Percentiles rank a stretch among this genome's conserved stretches.
These are phyloP conservation scores for Andrena haemorrhoa DNA, from an alignment of 2,888 invertebrate genomes.

Conservation along the genomic window DNA sequence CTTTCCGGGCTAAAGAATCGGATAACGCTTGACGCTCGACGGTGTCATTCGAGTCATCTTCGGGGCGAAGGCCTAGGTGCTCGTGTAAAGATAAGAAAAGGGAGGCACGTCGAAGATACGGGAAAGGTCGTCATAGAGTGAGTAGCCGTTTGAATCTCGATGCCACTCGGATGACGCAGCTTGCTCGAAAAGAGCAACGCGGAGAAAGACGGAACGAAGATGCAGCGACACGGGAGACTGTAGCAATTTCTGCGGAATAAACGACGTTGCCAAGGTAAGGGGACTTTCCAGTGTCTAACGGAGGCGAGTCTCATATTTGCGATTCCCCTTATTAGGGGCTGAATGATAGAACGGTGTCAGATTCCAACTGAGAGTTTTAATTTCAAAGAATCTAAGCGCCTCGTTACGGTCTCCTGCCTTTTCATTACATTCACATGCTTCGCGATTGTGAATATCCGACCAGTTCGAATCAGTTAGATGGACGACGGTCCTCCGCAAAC, in stretches of 20 bases:
- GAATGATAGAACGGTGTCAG: conserved; percentile 21
- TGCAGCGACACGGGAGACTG: neutral
- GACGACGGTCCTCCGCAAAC: neutral
- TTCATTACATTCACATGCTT: neutral
- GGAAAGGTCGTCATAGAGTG: conserved; percentile 1
- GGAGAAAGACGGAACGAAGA: neutral
- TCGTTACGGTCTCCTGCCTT: neutral
- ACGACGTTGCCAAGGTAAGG: conserved; percentile 22
- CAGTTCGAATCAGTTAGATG: neutral
- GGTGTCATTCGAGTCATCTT: neutral
- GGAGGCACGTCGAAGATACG: neutral
- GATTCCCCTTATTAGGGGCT: conserved; percentile 5
- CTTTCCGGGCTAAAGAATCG: neutral
- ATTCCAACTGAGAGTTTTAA: conserved; percentile 19
- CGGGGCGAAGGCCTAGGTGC: too few species aligned
- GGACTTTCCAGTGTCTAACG: conserved; percentile 27
- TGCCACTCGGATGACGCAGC: neutral
- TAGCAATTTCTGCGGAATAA: conserved; percentile 21
- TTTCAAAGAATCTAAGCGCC: conserved; percentile 31
- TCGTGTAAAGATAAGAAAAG: neutral
- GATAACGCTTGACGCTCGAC: neutral
- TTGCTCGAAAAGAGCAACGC: neutral
- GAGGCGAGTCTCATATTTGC: conserved; percentile 35
- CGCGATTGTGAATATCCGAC: neutral
- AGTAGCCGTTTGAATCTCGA: conserved; percentile 5